These are phyloP conservation scores for Pyrrhia umbra DNA, from an alignment of 2,888 invertebrate genomes.

Conservation along the genomic window DNA sequence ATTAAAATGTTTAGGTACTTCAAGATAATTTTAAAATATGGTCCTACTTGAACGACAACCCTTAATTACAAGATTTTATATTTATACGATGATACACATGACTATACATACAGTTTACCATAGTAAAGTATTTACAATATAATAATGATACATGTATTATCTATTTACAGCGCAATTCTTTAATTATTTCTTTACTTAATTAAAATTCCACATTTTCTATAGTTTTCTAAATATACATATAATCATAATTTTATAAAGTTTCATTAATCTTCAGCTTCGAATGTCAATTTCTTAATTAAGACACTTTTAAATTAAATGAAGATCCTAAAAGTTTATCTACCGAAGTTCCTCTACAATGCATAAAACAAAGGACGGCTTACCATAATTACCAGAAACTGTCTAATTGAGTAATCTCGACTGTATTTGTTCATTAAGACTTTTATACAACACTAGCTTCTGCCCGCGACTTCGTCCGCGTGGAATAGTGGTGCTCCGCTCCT, in stretches of 20 bases:
- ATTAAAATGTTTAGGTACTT: no score
- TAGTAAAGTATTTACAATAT: constrained; percentile 38
- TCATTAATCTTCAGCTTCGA: background rate
- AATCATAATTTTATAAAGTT: constrained; percentile 11
- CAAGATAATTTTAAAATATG: no score
- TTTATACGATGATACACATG: background rate
- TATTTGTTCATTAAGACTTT: no score
- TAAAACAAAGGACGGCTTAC: constrained; percentile 35
- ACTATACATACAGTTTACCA: constrained; percentile 2
- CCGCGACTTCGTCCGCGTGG: no score
- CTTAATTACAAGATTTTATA: constrained; percentile 8
- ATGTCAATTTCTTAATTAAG: background rate
- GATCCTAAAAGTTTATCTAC: background rate
- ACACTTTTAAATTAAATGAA: background rate
- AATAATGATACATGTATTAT: background rate
- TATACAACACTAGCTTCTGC: no score
- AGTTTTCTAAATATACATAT: background rate
- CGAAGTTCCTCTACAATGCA: background rate
- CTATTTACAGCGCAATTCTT: constrained; percentile 42
- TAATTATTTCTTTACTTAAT: constrained; percentile 14
- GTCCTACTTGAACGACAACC: background rate
- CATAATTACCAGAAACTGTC: constrained; percentile 13
- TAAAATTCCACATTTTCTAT: constrained; percentile 19
- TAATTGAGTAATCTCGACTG: constrained; percentile 5
- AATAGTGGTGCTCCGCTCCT: no score